These are phyloP conservation scores for Branchipolynoe longqiensis DNA, from an alignment of 2,888 invertebrate species.

Conservation along the genomic window DNA sequence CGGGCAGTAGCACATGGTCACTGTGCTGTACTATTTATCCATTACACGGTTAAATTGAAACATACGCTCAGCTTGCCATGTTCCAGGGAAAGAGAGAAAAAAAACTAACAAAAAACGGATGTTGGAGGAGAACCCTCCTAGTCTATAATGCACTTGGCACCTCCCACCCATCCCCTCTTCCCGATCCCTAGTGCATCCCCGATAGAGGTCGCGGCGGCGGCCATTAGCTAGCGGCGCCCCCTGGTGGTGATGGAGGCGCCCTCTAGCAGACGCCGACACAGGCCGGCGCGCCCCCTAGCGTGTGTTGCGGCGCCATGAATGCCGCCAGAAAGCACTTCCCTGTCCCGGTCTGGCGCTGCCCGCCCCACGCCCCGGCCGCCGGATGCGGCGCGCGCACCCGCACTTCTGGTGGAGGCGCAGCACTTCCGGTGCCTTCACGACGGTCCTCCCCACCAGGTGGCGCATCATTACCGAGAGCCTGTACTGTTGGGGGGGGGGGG, in stretches of 20 bases:
- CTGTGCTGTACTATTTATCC: too few relatives aligned
- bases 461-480: background rate
- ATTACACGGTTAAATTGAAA: too few relatives aligned
- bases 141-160: slow-evolving; percentile 31
- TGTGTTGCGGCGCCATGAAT: background rate
- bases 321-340: slow-evolving; percentile 16
- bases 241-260: background rate
- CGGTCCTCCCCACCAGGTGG: background rate
- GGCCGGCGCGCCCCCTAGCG: slow-evolving; percentile 1
- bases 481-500: too few relatives aligned
- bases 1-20: too few relatives aligned
- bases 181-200: too few relatives aligned
- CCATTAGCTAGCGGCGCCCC: slow-evolving; percentile 23
- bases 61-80: too few relatives aligned
- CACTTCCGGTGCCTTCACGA: background rate
- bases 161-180: background rate
- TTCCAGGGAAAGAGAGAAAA: too few relatives aligned
- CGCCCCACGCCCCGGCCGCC: background rate
- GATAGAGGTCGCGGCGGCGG: background rate
- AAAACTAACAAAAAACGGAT: background rate
- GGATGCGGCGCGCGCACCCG: slow-evolving; percentile 15
- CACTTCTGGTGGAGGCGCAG: slow-evolving; percentile 18
- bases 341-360: background rate
- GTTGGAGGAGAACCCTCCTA: background rate
- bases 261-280: background rate